Evolutionary conservation across 2,888 invertebrate species (phyloP), one percentile per base, ranked within the genome.

Genomic region (Caenorhabditis sp.): DNA sequence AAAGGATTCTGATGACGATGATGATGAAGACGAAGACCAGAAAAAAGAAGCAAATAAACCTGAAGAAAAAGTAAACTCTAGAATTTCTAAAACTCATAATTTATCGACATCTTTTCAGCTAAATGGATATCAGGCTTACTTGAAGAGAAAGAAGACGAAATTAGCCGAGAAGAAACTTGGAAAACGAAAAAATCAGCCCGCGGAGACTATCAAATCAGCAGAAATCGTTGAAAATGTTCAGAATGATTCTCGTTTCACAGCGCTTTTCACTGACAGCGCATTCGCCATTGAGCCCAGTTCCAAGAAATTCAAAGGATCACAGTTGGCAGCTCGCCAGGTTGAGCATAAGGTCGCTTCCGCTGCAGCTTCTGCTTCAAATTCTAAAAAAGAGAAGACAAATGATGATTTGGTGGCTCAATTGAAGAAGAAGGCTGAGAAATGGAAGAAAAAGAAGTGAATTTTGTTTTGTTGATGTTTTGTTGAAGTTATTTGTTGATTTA

Each of bases 191-290:
- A 63, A 52, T 52, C 23, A 50, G 17, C 7, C 17, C 17, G 50
- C 4, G n/a, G 26, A 25, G 17, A 66, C 60, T 25, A 73, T 71
- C 58, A 73, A 68, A 49, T 73, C 63, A 1, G 74, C 67, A 1
- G 74, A 77, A 23, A 57, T 68, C n/a, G 71, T 77, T 0, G 76
- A 76, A n/a, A 67, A 63, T 10, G 70, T 83, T 14, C 68, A 64
- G 1, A 77, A 79, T 1, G 85, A 86, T 56, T 67, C 72, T 20
- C 80, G 86, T 31, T 86, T 86, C 80, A 67, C 75, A 1, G 84
- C 86, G 31, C 78, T 86, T 21, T 86, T 86, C 78, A 83, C 82
- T 21, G 79, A 84, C 62, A 81, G 81, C 31, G 83, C 83, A 4
- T 86, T 84, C 57, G 82, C 85, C 3, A 85, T 86, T 63, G 86